These are phyloP conservation scores for Siniperca scherzeri DNA, from an alignment of 2,797 vertebrate genomes.

Conservation along the genomic window DNA sequence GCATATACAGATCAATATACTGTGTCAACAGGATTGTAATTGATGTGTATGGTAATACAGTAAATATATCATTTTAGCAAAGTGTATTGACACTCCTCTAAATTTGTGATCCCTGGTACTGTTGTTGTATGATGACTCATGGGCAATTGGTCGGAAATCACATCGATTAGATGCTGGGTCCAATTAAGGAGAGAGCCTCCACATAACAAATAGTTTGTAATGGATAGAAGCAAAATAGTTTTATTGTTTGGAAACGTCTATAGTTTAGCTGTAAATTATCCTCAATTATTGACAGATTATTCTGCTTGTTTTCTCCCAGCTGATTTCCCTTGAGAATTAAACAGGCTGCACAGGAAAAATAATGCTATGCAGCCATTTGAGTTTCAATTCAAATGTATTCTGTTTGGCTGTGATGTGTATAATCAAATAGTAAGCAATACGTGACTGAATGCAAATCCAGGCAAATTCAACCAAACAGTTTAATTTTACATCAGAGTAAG, in stretches of 20 bases:
- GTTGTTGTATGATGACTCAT: conserved; percentile 78
- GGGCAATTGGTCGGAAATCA: conserved; percentile 67
- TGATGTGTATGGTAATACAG: conserved; percentile 70
- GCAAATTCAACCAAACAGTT: conserved; percentile 48
- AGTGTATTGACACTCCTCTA: conserved; percentile 75
- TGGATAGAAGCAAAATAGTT: conserved; percentile 64
- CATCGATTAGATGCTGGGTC: conserved; percentile 77
- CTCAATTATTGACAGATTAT: conserved; percentile 79
- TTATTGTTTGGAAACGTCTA: conserved; percentile 69
- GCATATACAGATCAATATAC: conserved; percentile 65
- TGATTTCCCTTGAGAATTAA: conserved; percentile 77
- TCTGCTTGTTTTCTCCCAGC: conserved; percentile 62
- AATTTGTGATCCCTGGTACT: conserved; percentile 63
- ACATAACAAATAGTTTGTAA: conserved; percentile 70
- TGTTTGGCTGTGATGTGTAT: conserved; percentile 39
- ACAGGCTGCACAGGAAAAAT: conserved; percentile 32
- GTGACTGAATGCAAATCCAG: conserved; percentile 38
- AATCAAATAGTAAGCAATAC: conserved; percentile 50
- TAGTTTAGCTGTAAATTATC: conserved; percentile 75
- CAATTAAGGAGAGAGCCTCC: conserved; percentile 71
- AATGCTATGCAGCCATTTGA: conserved; percentile 43
- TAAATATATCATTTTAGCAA: conserved; percentile 75
- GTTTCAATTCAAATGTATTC: conserved; percentile 59
- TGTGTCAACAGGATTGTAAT: conserved; percentile 64
- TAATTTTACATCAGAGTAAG: conserved; percentile 8